Evolutionary conservation across 1,140 invertebrate genomes (phyloP).

Genomic region (Diachasma alloeum): DNA sequence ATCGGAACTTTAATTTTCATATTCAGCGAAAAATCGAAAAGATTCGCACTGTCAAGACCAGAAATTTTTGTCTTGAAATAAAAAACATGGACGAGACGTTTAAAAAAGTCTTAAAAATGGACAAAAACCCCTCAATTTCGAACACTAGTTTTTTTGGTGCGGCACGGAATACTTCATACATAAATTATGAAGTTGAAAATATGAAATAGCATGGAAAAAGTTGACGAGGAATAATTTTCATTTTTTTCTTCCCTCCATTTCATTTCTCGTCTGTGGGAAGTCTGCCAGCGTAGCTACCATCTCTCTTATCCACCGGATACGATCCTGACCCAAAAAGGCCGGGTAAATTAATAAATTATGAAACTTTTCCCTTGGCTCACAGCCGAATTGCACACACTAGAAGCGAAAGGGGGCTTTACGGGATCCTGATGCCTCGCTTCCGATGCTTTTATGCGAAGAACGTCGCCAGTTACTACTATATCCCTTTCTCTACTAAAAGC

Average conservation of each 20-base stretch:
- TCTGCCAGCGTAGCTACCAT: neutral
- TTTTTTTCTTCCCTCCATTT: slow-evolving; percentile 1
- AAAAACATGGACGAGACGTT: too few relatives aligned
- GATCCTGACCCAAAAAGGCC: slow-evolving; percentile 60
- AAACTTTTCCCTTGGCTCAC: slow-evolving; percentile 51
- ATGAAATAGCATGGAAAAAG: neutral
- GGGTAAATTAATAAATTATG: slow-evolving; percentile 63
- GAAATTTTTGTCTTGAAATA: too few relatives aligned
- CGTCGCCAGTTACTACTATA: slow-evolving; percentile 33
- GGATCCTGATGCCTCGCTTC: slow-evolving; percentile 42
- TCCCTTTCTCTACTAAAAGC: neutral
- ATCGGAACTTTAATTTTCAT: neutral
- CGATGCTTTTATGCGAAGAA: slow-evolving; percentile 44
- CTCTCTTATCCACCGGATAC: slow-evolving; percentile 40
- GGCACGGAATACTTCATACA: neutral
- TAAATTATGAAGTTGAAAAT: neutral
- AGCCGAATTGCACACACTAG: slow-evolving; percentile 49
- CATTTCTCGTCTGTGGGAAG: slow-evolving; percentile 29
- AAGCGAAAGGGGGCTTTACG: slow-evolving; percentile 36
- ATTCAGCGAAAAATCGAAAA: neutral
- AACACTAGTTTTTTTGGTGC: too few relatives aligned
- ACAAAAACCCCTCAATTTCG: too few relatives aligned
- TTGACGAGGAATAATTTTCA: neutral
- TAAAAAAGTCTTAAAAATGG: too few relatives aligned
- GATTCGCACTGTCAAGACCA: too few relatives aligned